Evolutionary conservation across 2,797 vertebrate species (phyloP).

Genomic region (Natrix natrix): DNA sequence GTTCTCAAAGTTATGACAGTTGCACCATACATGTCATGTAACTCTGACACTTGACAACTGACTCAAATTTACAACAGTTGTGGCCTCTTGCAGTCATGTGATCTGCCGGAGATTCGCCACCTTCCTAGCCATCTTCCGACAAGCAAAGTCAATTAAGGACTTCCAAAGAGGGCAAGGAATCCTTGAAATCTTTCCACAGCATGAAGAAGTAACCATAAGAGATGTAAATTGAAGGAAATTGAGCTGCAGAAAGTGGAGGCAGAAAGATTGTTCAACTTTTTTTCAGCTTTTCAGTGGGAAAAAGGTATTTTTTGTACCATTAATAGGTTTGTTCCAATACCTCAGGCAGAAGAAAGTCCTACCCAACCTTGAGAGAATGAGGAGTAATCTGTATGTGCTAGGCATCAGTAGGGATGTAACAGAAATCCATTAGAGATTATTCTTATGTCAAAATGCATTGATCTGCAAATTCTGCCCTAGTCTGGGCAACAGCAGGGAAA

Average conservation of each 20-base stretch:
- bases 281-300: not conserved
- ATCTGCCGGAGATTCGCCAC: not conserved
- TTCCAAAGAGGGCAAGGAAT: not conserved
- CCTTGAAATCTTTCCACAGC: not conserved
- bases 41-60: not conserved
- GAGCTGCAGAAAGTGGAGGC: not conserved
- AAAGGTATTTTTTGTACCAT: not conserved
- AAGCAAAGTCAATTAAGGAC: not conserved
- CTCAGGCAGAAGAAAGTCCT: not conserved
- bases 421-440: not conserved
- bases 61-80: not conserved
- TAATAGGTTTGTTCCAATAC: not conserved
- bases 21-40: not conserved
- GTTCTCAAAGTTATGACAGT: not conserved
- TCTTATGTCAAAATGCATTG: slow-evolving; percentile 5
- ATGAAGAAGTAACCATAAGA: not conserved
- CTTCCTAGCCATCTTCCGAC: not conserved
- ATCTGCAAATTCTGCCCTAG: not conserved
- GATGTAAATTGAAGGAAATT: not conserved
- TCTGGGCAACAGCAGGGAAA: not conserved
- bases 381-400: not conserved
- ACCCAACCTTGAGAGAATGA: not conserved
- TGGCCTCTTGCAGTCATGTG: not conserved
- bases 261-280: not conserved
- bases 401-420: accelerated